A percentile compares a stretch with the other conserved stretches of the same genome.
Evolutionary conservation across 2,797 vertebrate genomes (phyloP).

Genomic region (Sebastes elongatus): DNA sequence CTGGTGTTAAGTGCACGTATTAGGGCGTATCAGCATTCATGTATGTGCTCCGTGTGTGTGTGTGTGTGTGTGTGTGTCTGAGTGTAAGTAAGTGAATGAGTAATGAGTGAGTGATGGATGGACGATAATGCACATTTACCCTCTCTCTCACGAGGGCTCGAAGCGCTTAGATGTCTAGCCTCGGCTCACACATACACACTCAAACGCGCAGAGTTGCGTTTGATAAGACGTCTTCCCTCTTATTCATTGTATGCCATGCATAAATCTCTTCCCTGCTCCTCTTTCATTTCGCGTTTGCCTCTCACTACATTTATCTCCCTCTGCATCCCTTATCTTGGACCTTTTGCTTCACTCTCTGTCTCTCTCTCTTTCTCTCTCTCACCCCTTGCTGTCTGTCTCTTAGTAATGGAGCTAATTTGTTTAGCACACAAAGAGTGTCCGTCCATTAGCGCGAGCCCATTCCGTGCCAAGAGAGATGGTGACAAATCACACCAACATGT

Average conservation of each 20-base stretch:
- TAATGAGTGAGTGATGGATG: constrained; percentile 79
- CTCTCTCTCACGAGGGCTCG: constrained; percentile 62
- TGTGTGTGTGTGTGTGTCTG: constrained; percentile 50
- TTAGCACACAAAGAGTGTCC: constrained; percentile 83
- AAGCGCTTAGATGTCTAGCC: constrained; percentile 64
- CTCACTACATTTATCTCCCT: constrained; percentile 34
- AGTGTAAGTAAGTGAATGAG: constrained; percentile 78
- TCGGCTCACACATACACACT: constrained; percentile 30
- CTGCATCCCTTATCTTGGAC: constrained; percentile 26
- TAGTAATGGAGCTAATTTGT: constrained; percentile 86
- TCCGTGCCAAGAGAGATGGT: constrained; percentile 74
- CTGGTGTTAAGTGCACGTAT: constrained; percentile 80
- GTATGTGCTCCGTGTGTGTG: constrained; percentile 49
- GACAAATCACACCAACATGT: constrained; percentile 79
- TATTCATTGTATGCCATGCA: constrained; percentile 1
- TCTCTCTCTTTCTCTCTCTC: constrained; percentile 46
- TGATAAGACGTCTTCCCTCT: constrained; percentile 36
- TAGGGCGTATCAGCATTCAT: constrained; percentile 73
- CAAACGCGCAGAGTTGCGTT: constrained; percentile 21
- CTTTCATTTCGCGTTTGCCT: constrained; percentile 25
- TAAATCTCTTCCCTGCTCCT: constrained; percentile 26
- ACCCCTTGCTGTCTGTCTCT: constrained; percentile 70
- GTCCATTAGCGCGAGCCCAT: constrained; percentile 80
- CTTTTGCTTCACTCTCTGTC: not conserved
- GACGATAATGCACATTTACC: constrained; percentile 77